Conservation (phyloP, 2,888 invertebrate genomes). For the Torymus texanus region DNA sequence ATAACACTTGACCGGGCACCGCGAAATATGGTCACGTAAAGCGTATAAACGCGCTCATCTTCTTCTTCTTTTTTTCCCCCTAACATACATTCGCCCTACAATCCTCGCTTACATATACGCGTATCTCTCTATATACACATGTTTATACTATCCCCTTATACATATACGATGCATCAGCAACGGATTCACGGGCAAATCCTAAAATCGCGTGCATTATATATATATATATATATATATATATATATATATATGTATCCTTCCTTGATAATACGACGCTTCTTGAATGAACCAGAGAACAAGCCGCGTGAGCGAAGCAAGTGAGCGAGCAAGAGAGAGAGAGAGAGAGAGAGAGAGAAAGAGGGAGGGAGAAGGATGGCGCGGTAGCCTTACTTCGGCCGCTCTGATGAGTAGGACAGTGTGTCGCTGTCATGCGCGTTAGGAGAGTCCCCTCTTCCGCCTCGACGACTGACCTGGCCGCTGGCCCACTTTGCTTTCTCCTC, state of each 20-base stretch:
- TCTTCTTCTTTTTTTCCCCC: neutral
- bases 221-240: too few relatives aligned
- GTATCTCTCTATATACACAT: neutral
- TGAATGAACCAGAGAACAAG: neutral
- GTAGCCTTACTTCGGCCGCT: constrained; percentile 39
- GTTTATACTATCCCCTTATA: neutral
- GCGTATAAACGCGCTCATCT: neutral
- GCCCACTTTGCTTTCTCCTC: constrained; percentile 73
- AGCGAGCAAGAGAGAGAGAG: too few relatives aligned
- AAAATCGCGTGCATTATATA: too few relatives aligned
- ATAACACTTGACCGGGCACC: constrained; percentile 36
- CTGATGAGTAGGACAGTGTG: constrained; percentile 75
- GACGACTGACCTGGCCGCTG: constrained; percentile 72
- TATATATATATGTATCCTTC: too few relatives aligned
- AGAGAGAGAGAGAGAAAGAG: constrained; percentile 3
- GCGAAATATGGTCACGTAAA: constrained; percentile 34
- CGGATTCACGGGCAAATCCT: too few relatives aligned
- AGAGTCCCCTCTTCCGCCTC: constrained; percentile 69
- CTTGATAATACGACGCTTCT: too few relatives aligned
- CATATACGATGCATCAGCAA: too few relatives aligned
- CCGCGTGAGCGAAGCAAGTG: neutral
- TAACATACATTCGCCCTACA: neutral
- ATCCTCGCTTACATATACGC: too few relatives aligned
- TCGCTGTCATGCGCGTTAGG: constrained; percentile 72
- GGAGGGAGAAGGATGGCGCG: neutral